Evolutionary conservation across 2,888 invertebrate genomes (phyloP).

Genomic region (Mechanitis messenoides): DNA sequence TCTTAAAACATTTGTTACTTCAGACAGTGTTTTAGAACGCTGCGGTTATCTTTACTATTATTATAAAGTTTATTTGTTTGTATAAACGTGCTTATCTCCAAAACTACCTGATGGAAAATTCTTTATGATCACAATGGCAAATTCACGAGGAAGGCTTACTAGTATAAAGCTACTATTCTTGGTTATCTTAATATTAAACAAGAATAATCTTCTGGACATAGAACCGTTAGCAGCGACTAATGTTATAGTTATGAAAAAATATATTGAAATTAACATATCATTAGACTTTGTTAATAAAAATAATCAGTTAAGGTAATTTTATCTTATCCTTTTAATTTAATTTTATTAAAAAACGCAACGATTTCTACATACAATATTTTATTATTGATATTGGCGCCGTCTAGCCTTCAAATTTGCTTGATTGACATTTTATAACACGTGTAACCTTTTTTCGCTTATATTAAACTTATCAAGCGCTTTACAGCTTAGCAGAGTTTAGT

Average conservation of each 20-base stretch:
- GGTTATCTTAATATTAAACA: too few species aligned
- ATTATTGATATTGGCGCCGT: slow-evolving; percentile 25
- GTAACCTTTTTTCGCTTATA: slow-evolving; percentile 66
- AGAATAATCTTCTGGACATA: too few species aligned
- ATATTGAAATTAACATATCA: too few species aligned
- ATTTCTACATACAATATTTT: slow-evolving; percentile 15
- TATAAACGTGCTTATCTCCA: neutral
- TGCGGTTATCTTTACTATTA: neutral
- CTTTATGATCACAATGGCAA: too few species aligned
- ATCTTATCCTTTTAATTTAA: neutral
- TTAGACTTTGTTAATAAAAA: too few species aligned
- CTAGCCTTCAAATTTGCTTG: slow-evolving; percentile 22
- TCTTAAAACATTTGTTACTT: neutral
- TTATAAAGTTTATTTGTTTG: neutral
- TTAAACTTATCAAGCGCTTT: too few species aligned
- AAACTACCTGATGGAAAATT: too few species aligned
- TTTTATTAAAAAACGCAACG: neutral
- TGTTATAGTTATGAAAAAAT: too few species aligned
- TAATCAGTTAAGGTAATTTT: neutral
- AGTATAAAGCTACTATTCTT: too few species aligned
- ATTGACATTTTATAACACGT: slow-evolving; percentile 43
- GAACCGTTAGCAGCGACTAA: too few species aligned
- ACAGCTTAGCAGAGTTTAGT: neutral
- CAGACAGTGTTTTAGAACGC: neutral
- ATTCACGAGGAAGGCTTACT: too few species aligned